Evolutionary conservation across 2,797 vertebrate genomes (phyloP).

Genomic region (Bradypus variegatus): DNA sequence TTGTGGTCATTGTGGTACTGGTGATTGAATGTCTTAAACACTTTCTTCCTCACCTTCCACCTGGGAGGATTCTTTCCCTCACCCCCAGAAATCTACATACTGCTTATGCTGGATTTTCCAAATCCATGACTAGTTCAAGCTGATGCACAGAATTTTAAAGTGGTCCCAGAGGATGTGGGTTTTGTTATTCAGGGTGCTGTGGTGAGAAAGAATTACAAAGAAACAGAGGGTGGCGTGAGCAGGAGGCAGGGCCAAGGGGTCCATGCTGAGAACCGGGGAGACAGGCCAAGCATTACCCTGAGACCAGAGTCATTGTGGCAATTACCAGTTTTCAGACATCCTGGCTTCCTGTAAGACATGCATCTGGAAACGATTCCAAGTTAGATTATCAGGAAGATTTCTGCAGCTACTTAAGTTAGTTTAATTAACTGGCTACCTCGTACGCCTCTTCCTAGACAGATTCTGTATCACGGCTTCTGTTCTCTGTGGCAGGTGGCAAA

Average conservation of each 20-base stretch:
- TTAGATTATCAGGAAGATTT: background rate
- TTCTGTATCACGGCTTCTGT: background rate
- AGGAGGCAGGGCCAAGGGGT: rapidly evolving
- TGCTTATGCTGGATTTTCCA: background rate
- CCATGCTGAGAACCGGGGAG: rapidly evolving
- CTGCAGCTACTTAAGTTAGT: background rate
- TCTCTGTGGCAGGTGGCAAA: background rate
- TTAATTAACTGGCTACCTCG: background rate
- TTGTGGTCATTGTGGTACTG: rapidly evolving
- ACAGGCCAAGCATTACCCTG: background rate
- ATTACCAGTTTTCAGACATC: background rate
- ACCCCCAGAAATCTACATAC: background rate
- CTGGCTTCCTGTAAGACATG: background rate
- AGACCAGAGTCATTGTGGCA: rapidly evolving
- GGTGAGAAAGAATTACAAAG: background rate
- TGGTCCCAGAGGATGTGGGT: background rate
- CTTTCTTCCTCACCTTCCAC: background rate
- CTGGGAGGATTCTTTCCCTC: too few relatives aligned
- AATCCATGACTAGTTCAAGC: background rate
- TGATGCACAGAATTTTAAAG: background rate
- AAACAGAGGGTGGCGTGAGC: background rate
- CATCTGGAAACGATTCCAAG: background rate
- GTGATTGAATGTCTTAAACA: background rate
- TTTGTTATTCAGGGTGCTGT: background rate
- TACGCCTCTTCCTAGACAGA: background rate